Evolutionary conservation across 2,797 vertebrate genomes (phyloP), one percentile per base, ranked within the genome.

Genomic region (Alca torda): DNA sequence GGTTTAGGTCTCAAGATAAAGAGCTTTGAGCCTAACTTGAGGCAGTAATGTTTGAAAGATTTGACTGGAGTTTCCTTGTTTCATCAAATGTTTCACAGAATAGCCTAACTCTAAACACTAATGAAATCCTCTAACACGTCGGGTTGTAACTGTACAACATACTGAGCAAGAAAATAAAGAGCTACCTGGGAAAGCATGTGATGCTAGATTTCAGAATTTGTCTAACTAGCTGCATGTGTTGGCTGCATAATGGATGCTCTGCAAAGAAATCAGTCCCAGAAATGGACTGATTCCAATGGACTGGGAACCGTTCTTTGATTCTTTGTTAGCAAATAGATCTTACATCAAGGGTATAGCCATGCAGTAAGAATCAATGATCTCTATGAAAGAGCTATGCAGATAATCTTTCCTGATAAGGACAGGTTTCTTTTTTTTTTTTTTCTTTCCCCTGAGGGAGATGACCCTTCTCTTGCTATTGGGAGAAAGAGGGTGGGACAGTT

Each of bases 61-160:
- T 96, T 92, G 78, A 69, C 30, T 95, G 75, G 48, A 82, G 9
- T 90, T 95, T 77, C 30, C 63, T 68, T 68, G 23, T 93, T 94
- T 68, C 65, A 53, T 94, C 56, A 70, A 53, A n/a, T 53, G 33
- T 91, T 94, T 93, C 17, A 61, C 5, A 60, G 67, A 84, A 16
- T 53, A 76, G 60, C 45, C 53, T 73, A 67, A 48, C 43, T 70
- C 26, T 33, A 1, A n/a, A 31, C 14, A 37, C 11, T 70, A 87
- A 67, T 72, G 80, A 82, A 91, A 84, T 87, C 48, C 48, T 90
- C 46, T 61, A 77, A n/a, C 33, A 53, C 45, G 86, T 67, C 93
- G 79, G 23, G 26, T 73, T 79, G 60, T 43, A 80, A 54, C 31
- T 78, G 35, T 60, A 33, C 48, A 82, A 48, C 12, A 41, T 51